phyloP scores from a whole-genome alignment of 1,140 invertebrate species.

The Musca vetustissima region DNA sequence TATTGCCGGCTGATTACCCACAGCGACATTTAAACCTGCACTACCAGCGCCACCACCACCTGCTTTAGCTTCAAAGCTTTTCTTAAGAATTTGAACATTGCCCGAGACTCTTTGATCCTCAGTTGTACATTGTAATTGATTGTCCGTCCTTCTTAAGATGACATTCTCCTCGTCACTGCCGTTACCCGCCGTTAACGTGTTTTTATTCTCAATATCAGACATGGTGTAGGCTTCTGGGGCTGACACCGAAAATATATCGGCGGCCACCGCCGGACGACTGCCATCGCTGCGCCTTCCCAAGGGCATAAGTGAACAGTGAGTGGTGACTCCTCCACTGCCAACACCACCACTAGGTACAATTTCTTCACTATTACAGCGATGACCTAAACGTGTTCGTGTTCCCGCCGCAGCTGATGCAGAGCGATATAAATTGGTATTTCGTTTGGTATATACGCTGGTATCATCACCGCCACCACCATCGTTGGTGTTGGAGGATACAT shows the following conservation, averaged over 20 bases:
- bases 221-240: conserved; percentile 36
- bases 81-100: conserved; percentile 79
- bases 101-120: conserved; percentile 59
- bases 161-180: conserved; percentile 21
- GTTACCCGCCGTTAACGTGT: conserved; percentile 30
- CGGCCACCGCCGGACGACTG: conserved; percentile 10
- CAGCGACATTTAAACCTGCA: not conserved
- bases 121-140: conserved; percentile 17
- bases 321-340: not conserved
- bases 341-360: conserved; percentile 34
- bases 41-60: conserved; percentile 25
- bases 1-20: conserved; percentile 38
- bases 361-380: conserved; percentile 53
- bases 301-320: not conserved
- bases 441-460: conserved; percentile 29
- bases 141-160: not conserved
- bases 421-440: conserved; percentile 40
- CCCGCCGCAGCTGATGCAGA: conserved; percentile 44
- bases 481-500: not conserved
- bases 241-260: conserved; percentile 31
- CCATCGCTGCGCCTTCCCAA: conserved; percentile 28
- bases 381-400: conserved; percentile 36
- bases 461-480: not conserved
- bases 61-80: conserved; percentile 82
- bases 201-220: conserved; percentile 53